A percentile compares a stretch with the other conserved stretches of the same genome.
These are phyloP conservation scores for Nasonovia ribisnigri DNA, from an alignment of 2,888 invertebrate genomes.

Conservation along the genomic window DNA sequence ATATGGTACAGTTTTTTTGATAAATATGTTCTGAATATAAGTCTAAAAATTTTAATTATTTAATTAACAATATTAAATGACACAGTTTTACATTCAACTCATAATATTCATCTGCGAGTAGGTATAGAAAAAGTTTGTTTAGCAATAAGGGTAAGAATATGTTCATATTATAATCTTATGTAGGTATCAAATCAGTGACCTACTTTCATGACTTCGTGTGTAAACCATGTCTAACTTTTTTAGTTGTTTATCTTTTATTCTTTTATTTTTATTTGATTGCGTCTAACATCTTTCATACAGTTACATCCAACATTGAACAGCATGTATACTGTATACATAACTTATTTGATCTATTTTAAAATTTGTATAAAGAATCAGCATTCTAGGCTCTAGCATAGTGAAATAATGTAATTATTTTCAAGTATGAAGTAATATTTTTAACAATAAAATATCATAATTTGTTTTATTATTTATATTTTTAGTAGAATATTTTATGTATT, in stretches of 20 bases:
- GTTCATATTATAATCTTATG: neutral
- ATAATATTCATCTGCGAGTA: neutral
- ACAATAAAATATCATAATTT: neutral
- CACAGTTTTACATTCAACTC: neutral
- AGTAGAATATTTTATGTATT: neutral
- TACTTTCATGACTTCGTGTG: neutral
- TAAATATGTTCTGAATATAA: neutral
- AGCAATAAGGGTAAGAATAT: neutral
- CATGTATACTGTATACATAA: neutral
- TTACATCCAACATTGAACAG: neutral
- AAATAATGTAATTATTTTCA: neutral
- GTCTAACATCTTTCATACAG: neutral
- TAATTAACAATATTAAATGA: neutral
- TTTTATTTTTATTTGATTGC: conserved; percentile 22
- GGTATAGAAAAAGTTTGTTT: too few species aligned
- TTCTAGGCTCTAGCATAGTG: conserved; percentile 1
- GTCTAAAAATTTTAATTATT: neutral
- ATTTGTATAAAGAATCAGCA: conserved; percentile 3
- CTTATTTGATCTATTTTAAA: neutral
- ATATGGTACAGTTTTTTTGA: too few species aligned
- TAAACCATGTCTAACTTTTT: neutral
- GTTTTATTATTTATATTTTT: neutral
- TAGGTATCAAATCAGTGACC: neutral
- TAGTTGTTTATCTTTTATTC: conserved; percentile 29
- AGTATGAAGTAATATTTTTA: neutral